Conservation (phyloP, 2,113 vertebrate species). For the Osmerus eperlanus region DNA sequence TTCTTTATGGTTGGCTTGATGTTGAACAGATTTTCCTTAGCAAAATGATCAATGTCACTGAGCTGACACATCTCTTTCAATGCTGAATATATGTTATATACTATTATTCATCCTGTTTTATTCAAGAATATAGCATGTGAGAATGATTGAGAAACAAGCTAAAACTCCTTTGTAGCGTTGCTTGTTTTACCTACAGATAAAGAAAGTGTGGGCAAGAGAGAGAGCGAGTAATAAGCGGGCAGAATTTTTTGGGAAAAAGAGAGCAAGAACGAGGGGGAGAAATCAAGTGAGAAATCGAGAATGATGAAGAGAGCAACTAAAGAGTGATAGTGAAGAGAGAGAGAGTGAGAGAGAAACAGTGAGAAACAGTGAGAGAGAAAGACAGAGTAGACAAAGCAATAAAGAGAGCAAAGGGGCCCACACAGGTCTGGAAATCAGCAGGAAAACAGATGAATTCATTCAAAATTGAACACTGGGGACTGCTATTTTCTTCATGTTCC, state of each 20-base stretch:
- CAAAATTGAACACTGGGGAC: constrained; percentile 35
- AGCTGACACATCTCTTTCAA: no score
- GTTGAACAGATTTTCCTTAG: no score
- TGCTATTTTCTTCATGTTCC: constrained; percentile 32
- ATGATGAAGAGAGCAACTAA: neutral
- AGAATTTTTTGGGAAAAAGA: no score
- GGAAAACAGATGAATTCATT: constrained; percentile 37
- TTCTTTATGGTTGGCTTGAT: no score
- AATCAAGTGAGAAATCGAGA: neutral
- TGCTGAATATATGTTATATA: no score
- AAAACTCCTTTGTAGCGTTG: no score
- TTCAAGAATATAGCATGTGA: no score
- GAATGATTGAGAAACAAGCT: no score
- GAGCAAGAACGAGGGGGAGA: neutral
- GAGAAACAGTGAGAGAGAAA: constrained; percentile 2
- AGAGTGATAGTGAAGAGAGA: neutral
- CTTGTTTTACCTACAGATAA: neutral
- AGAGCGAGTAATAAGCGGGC: no score
- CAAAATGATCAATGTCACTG: no score
- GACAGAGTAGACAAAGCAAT: neutral
- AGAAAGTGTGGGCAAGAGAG: neutral
- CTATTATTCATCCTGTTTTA: no score
- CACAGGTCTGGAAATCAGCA: constrained; percentile 8
- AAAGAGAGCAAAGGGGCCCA: neutral
- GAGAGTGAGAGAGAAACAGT: neutral